Base-by-base conservation (phyloP, 2,113 vertebrate genomes). In the Leucosticte australis region DNA sequence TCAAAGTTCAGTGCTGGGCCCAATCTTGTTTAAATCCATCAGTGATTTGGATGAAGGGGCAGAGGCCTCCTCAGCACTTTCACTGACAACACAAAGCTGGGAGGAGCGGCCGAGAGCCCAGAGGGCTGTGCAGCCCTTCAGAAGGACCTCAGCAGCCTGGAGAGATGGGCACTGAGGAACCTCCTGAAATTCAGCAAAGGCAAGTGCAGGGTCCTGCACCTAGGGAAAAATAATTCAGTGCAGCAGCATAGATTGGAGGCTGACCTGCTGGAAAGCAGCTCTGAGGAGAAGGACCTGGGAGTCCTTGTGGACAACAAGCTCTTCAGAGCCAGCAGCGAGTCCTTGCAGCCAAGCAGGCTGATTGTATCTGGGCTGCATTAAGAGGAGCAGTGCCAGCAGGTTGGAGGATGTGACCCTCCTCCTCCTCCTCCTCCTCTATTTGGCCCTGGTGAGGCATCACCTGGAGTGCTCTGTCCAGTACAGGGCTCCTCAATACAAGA, bases 161-260 rank as follows among this genome's bases (percentile, higher is more conserved):
- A 64, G 23, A 47, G 11, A 55, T 27, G 22, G 47, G 33, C 39
- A 55, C 11, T 53, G 68, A 53, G 27, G 11, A 73, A 22, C 14
- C 3, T 17, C 6, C 49, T 33, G 22, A 39, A 37, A 55, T 33
- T 46, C 33, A 55, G 39, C 17, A 37, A 4, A 63, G 39, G 28
- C 49, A 18, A 15, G 33, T 8, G 28, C 22, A 47, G 24, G 30
- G 0, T 49, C 42, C 60, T 57, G 0, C 13, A 20, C 6, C 30
- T 26, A 4, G 20, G 13, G 13, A 49, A 1, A 1, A 75, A 49
- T 0, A 65, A 49, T 1, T 23, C 15, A 5, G 11, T 0, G 15
- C 23, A 56, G 0, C 19, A 39, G 35, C 42, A 41, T 15, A 65
- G 60, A 15, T 5, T 41, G n/a, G 13, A 4, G 11, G 37, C 2